A percentile compares a stretch with the other conserved stretches of the same genome.
These are phyloP conservation scores for Emmelina monodactyla DNA, from an alignment of 2,888 invertebrate genomes.

Conservation along the genomic window DNA sequence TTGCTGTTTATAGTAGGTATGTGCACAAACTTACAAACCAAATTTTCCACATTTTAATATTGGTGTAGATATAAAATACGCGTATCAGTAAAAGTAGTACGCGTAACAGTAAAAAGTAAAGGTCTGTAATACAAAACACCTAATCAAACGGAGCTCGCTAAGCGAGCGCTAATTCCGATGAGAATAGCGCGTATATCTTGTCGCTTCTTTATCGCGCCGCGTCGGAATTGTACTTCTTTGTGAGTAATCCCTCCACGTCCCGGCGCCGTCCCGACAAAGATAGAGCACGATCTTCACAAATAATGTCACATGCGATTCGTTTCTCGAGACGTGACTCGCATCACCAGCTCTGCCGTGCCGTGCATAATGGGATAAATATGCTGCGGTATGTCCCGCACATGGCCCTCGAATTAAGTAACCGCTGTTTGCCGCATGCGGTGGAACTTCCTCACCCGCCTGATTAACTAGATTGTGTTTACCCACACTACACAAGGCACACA, in stretches of 20 bases:
- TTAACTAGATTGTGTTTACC: constrained; percentile 51
- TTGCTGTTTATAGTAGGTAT: too few species aligned
- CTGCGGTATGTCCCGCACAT: constrained; percentile 61
- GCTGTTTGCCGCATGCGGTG: constrained; percentile 53
- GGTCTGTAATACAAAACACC: constrained; percentile 10
- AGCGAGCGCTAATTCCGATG: constrained; percentile 51
- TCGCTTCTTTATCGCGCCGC: constrained; percentile 61
- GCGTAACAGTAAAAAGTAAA: too few species aligned
- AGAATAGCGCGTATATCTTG: constrained; percentile 51
- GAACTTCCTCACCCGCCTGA: constrained; percentile 48
- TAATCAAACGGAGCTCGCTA: constrained; percentile 33
- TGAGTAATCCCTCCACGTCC: constrained; percentile 65
- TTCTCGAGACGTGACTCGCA: constrained; percentile 64
- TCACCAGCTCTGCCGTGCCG: constrained; percentile 51
- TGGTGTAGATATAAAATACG: too few species aligned
- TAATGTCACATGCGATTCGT: constrained; percentile 68
- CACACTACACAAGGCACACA: too few species aligned
- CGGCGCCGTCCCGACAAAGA: constrained; percentile 63
- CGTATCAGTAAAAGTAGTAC: too few species aligned
- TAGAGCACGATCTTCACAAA: constrained; percentile 68
- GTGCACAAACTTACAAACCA: too few species aligned
- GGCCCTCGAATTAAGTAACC: constrained; percentile 60
- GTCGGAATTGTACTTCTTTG: constrained; percentile 65
- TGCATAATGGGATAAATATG: constrained; percentile 67
- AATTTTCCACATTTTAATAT: too few species aligned